Base-by-base conservation (phyloP, 2,113 vertebrate species). In the Himantopus leucocephalus region DNA sequence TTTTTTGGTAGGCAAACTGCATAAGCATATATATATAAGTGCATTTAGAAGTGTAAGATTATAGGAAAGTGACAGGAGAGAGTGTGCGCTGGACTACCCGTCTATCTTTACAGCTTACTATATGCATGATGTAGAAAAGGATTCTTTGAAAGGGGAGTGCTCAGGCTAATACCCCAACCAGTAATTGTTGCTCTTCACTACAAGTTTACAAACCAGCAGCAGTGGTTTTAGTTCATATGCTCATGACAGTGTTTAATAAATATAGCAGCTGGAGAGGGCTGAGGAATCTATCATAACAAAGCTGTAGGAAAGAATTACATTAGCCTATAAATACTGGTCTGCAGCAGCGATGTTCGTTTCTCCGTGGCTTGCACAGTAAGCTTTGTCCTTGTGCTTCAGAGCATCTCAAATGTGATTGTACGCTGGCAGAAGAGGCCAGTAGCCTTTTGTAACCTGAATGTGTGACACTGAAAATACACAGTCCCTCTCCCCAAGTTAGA, bases 341-440 rank as follows among this genome's bases (percentile, higher is more conserved):
- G 90, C 75, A 92, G 90, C 56, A 91, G 35, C 34, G 23, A 0
- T 18, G 35, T 35, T 71, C 18, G 10, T 74, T 90, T 77, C 79
- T 96, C 52, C 67, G 73, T 52, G 56, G 63, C 79, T 80, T 63
- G 64, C 68, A 74, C 34, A 41, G 75, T 17, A 7, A 77, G 70
- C 70, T 91, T 86, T 94, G 82, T 92, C 56, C 63, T 88, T 86
- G 81, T 75, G 74, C 87, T 89, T 53, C 84, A 39, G 73, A 35
- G 81, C 71, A 39, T 75, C 62, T 62, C 82, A 75, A 56, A 67
- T 88, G 58, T n/a, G 77, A 30, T 2, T 41, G 35, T 68, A 5
- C 5, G 19, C 77, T 93, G 76, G 81, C 84, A 47, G 58, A 72
- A 90, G 60, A 64, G 71, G 29, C 56, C 55, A 26, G 35, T 30